These are phyloP conservation scores for Musca vetustissima DNA, from an alignment of 1,140 invertebrate species.

Conservation along the genomic window DNA sequence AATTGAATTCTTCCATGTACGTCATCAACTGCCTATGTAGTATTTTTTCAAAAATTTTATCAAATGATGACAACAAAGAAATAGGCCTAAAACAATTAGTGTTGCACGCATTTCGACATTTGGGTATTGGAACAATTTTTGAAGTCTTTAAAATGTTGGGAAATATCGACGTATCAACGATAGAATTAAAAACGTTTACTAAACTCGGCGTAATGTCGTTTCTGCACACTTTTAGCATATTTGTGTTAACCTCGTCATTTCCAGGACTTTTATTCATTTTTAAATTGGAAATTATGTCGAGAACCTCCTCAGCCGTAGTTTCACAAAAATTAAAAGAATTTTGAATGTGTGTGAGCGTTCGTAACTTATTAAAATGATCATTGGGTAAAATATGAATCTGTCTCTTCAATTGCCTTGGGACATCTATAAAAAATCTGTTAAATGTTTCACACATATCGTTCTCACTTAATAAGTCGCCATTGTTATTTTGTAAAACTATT, in stretches of 20 bases:
- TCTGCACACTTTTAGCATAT: neutral
- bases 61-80: neutral
- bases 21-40: neutral
- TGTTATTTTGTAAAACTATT: no score
- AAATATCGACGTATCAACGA: no score
- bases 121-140: no score
- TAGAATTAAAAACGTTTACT: no score
- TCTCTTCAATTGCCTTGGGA: neutral
- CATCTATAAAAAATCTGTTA: neutral
- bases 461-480: no score
- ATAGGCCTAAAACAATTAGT: no score
- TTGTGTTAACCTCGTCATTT: neutral
- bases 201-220: no score
- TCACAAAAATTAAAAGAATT: neutral
- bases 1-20: no score
- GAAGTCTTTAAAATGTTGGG: no score
- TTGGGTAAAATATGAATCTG: neutral
- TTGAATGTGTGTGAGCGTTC: neutral
- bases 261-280: neutral
- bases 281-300: neutral
- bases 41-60: conserved; percentile 2
- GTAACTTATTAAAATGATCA: neutral
- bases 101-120: no score
- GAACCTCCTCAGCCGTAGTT: neutral
- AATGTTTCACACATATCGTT: neutral